Evolutionary conservation across 2,113 vertebrate genomes (phyloP), one percentile per base, ranked within the genome.

Genomic region (Tachycineta bicolor): DNA sequence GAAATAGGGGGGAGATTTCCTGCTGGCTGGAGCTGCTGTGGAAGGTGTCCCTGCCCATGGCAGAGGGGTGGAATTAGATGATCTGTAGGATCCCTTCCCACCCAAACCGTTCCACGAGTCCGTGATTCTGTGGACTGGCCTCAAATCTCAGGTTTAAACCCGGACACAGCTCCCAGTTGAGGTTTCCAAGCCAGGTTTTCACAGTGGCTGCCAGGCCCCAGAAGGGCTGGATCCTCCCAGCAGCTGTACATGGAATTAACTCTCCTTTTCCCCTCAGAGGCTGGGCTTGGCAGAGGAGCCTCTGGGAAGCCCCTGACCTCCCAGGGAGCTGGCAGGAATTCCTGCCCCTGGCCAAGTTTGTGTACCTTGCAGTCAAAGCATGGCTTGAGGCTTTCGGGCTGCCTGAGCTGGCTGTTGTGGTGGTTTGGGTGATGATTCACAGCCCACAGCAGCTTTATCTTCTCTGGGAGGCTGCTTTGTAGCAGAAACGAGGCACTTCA

Each of bases 271-370:
- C 41, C 49, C 85, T 81, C 6, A 8, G 53, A 60, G 73, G 49
- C 68, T 52, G 49, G 52, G 63, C 8, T 86, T 95, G 92, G 90
- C 92, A 90, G 53, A 62, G 88, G 25, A 95, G 52, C n/a, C 56
- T 81, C 44, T 52, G 64, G 67, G 73, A 50, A 88, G 92, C 58
- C 68, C 71, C 60, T 84, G 90, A 69, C 96, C 90, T 86, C 96
- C 94, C 92, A 43, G 2, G 21, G 60, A 96, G 93, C 62, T 64
- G 1, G 2, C 52, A 93, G 73, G 69, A 93, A n/a, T 87, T 49
- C 44, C 1, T 68, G 21, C 44, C 68, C 37, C 71, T 34, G 65
- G 88, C 93, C 95, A 78, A 83, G 92, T 96, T 89, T 88, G 47
- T 56, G 33, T 83, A 93, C 92, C 90, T 83, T 77, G 47, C 73